These are phyloP conservation scores for Edolisoma coerulescens DNA, from an alignment of 2,113 vertebrate genomes.

Conservation along the genomic window DNA sequence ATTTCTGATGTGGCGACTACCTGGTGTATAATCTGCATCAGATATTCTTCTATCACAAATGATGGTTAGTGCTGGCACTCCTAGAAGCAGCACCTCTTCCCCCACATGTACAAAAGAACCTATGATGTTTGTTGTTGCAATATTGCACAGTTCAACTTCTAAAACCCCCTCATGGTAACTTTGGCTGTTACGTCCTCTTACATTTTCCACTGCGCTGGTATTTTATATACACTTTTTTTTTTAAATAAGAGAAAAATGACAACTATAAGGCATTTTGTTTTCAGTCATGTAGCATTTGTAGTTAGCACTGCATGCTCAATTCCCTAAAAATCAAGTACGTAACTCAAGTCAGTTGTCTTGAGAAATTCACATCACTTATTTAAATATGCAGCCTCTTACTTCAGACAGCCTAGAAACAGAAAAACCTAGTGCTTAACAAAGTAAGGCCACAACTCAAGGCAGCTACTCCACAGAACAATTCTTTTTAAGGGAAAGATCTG, in stretches of 20 bases:
- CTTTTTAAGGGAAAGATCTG: background rate
- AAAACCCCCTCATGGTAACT: background rate
- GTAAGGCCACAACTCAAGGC: background rate
- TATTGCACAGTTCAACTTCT: background rate
- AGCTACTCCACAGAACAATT: background rate
- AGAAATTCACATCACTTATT: background rate
- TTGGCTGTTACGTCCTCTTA: background rate
- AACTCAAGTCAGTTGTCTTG: background rate
- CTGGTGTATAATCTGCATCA: background rate
- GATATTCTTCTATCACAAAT: background rate
- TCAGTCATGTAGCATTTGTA: rapidly evolving
- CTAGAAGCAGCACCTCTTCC: background rate
- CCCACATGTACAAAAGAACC: rapidly evolving
- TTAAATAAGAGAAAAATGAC: background rate
- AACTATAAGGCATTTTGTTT: background rate
- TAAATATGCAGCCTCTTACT: background rate
- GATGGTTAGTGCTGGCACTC: background rate
- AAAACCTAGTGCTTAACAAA: background rate
- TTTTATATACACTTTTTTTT: background rate
- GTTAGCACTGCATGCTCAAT: background rate
- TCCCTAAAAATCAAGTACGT: background rate
- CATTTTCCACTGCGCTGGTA: background rate
- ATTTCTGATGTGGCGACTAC: background rate
- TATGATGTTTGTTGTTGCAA: background rate
- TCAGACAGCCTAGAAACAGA: background rate